These are phyloP conservation scores for Urocynchramus pylzowi DNA, from an alignment of 2,113 vertebrate species.

Conservation along the genomic window DNA sequence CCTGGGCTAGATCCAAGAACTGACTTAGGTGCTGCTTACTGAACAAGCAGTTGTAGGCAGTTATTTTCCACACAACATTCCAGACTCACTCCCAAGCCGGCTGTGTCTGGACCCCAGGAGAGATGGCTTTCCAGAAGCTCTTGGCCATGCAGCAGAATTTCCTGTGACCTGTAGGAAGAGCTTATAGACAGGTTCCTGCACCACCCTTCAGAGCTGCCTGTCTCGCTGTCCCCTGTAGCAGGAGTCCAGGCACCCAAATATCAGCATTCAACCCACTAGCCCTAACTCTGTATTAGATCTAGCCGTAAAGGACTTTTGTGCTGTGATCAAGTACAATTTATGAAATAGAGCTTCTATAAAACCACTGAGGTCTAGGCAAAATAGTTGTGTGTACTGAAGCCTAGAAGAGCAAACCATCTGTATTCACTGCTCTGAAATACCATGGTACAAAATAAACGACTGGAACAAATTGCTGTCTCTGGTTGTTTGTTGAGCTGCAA, in stretches of 20 bases:
- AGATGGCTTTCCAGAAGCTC: conserved; percentile 21
- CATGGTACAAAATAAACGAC: conserved; percentile 47
- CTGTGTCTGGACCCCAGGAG: conserved; percentile 28
- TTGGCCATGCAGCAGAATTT: conserved; percentile 7
- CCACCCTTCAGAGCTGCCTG: conserved; percentile 24
- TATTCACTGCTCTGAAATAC: conserved; percentile 42
- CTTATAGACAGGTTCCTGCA: conserved; percentile 53
- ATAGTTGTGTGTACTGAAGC: conserved; percentile 36
- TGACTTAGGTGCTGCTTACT: conserved; percentile 49
- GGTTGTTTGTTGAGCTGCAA: neutral
- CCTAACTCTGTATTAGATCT: conserved; percentile 64
- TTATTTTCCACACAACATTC: neutral
- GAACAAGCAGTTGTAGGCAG: conserved; percentile 37
- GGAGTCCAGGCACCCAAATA: conserved; percentile 33
- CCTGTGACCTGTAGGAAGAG: conserved; percentile 56
- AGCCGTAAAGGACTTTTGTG: conserved; percentile 48
- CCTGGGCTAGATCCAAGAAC: conserved; percentile 61
- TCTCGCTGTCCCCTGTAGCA: conserved; percentile 40
- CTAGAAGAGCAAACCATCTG: conserved; percentile 45
- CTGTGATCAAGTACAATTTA: conserved; percentile 48
- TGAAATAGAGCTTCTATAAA: conserved; percentile 51
- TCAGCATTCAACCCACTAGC: conserved; percentile 10
- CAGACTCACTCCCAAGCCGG: conserved; percentile 7
- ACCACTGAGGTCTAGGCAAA: conserved; percentile 48
- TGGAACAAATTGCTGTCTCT: neutral